Base-by-base conservation (phyloP, 30 jellyfish, hydroid and myxozoan species). In the Aurelia aurita complex sp. Pacific region DNA sequence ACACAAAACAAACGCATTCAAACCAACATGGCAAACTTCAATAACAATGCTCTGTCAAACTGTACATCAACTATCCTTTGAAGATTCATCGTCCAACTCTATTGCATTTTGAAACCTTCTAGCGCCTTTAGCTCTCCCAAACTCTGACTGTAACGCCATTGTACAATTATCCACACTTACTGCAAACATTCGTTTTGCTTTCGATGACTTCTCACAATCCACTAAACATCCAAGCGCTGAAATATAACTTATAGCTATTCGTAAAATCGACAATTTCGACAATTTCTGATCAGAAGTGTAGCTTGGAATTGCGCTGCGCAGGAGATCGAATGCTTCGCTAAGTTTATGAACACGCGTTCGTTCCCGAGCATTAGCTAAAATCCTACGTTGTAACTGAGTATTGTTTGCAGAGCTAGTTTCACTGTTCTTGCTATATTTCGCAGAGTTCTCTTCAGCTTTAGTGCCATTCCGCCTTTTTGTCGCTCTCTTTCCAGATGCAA, bases 351-450 rank as follows among this genome's bases (percentile, higher is more conserved):
- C 98, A 13, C 98, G 89, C n/a, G 95, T 70, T 67, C 98, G 65
- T 67, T 94, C 98, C 64, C 98, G 72, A 15, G 98, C 98, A 63
- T 94, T 94, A 23, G 98, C 98, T 17, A 94, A 76, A 8, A 94
- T 55, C 10, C 98, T 75, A 10, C 98, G 66, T 64, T 94, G 98
- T 1, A 86, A 13, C 34, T 90, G 90, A 7, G 86, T 62, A 50
- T 51, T 76, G 13, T 71, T 80, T 50, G 67, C 57, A 46, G 57
- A 46, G 2, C 57, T 46, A 2, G 57, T 46, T 6, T 46, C 57
- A 46, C 15, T 0, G 15, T 46, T 46, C 57, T 46, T 46, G 57
- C 57, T 46, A 46, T 7, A 46, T 46, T 46, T 46, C 57, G 8
- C 8, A 46, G 57, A 46, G 14, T 9, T 46, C 15, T 46, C 14